Evolutionary conservation across 2,888 invertebrate species (phyloP), one percentile per base, ranked within the genome.

Genomic region (Pristionchus mayeri): DNA sequence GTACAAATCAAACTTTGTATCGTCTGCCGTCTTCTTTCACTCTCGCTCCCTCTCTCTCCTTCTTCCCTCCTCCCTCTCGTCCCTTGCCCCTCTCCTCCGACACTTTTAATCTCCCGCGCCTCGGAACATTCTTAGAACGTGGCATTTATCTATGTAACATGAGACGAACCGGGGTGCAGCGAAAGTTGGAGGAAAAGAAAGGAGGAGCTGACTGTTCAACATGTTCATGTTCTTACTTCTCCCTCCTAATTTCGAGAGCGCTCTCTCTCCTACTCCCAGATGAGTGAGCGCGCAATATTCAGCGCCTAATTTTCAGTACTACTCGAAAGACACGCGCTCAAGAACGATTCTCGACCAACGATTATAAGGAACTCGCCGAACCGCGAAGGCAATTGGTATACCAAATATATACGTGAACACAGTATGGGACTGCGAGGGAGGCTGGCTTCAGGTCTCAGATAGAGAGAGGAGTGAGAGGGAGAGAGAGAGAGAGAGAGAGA

Each of bases 381-480:
- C n/a, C n/a, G n/a, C n/a, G n/a, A n/a, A n/a, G n/a, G n/a, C n/a
- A n/a, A n/a, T n/a, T n/a, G n/a, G n/a, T n/a, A n/a, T n/a, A n/a
- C n/a, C n/a, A n/a, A n/a, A n/a, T n/a, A n/a, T n/a, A n/a, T n/a
- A n/a, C n/a, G n/a, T n/a, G n/a, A n/a, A n/a, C n/a, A n/a, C n/a
- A n/a, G n/a, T n/a, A n/a, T n/a, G n/a, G n/a, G 67, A 67, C 34
- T 37, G 37, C 34, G 24, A 37, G 67, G 37, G 34, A 18, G 40
- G 40, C 63, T 67, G 67, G 71, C 71, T 71, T 40, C 71, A 71
- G 71, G 71, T 71, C 71, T 71, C 71, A 71, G 71, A 71, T 67
- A 67, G 67, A 30, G 67, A 21, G 67, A n/a, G 67, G 21, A 67
- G 67, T 13, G 67, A 21, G 67, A n/a, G 67, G 21, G 40, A 40